These are phyloP conservation scores for Thamnaconus septentrionalis DNA, from an alignment of 2,113 vertebrate species.

Conservation along the genomic window DNA sequence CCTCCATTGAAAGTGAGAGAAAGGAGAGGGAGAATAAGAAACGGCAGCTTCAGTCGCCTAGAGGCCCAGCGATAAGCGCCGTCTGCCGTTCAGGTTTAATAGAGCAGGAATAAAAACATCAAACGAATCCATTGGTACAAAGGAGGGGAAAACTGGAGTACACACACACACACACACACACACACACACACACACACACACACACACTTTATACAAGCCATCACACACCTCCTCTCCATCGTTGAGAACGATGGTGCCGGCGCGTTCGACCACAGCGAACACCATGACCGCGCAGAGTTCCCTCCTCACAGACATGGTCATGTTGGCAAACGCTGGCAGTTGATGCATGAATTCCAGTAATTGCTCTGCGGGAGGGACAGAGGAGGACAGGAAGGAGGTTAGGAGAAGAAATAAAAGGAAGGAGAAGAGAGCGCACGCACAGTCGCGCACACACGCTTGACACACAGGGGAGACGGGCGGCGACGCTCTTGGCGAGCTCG, in stretches of 20 bases:
- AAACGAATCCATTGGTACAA: slow-evolving; percentile 41
- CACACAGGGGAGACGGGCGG: slow-evolving; percentile 1
- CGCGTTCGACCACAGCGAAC: slow-evolving; percentile 95
- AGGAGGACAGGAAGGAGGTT: slow-evolving; percentile 15
- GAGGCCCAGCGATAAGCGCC: slow-evolving; percentile 31
- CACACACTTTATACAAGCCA: slow-evolving; percentile 5
- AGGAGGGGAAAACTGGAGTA: slow-evolving; percentile 7
- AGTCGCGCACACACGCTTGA: slow-evolving; percentile 14
- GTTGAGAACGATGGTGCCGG: slow-evolving; percentile 94
- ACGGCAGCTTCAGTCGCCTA: slow-evolving; percentile 32
- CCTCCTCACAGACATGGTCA: slow-evolving; percentile 97
- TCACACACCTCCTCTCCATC: slow-evolving; percentile 95
- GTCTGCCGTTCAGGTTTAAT: slow-evolving; percentile 58
- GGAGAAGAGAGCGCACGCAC: background rate
- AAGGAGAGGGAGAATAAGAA: slow-evolving; percentile 31
- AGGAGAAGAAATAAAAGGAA: slow-evolving; percentile 14
- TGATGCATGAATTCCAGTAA: slow-evolving; percentile 99
- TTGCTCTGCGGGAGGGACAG: slow-evolving; percentile 85
- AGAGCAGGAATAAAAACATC: slow-evolving; percentile 64
- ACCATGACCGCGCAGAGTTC: slow-evolving; percentile 99
- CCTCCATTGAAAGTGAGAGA: slow-evolving; percentile 30
- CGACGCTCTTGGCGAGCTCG: slow-evolving; percentile 6
- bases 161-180: background rate
- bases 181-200: background rate
- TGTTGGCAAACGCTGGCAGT: slow-evolving; percentile 96